A percentile compares a stretch with the other conserved stretches of the same genome.
phyloP scores from a whole-genome alignment of 2,113 vertebrate genomes.

The Dipodomys spectabilis region DNA sequence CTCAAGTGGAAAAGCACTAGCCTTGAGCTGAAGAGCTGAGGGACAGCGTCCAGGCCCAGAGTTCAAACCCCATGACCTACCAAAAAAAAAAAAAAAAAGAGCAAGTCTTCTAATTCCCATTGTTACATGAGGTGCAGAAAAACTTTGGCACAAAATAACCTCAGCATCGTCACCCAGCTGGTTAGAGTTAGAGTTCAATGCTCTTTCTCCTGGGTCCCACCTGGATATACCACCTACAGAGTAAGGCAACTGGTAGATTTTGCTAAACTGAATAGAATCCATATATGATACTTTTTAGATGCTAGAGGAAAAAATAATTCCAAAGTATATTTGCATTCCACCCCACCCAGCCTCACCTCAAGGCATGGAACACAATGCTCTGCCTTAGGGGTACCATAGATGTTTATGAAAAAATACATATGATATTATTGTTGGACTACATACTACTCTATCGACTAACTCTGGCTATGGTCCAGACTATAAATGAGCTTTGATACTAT shows the following conservation, averaged over 20 bases:
- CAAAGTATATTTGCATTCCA: not conserved
- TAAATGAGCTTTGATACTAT: conserved; percentile 27
- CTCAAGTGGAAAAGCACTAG: no score
- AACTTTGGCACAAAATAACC: not conserved
- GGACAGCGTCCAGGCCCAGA: no score
- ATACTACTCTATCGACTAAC: not conserved
- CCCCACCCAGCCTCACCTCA: not conserved
- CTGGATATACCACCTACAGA: not conserved
- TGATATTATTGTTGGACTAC: not conserved
- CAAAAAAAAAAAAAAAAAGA: no score
- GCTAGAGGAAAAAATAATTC: conserved; percentile 11
- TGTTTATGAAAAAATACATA: conserved; percentile 27
- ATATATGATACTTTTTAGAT: not conserved
- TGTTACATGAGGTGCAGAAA: conserved; percentile 5
- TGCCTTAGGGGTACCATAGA: conserved; percentile 3
- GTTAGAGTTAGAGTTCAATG: not conserved
- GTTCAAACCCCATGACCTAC: no score
- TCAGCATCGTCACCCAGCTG: not conserved
- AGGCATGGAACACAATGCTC: not conserved
- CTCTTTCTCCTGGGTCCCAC: not conserved
- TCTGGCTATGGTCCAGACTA: conserved; percentile 34
- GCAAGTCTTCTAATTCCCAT: conserved; percentile 2
- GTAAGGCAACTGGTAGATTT: not conserved
- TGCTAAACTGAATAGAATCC: conserved; percentile 4
- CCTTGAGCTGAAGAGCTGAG: no score